Evolutionary conservation across 2,797 vertebrate species (phyloP).

Genomic region (Sebastes ruberrimus): DNA sequence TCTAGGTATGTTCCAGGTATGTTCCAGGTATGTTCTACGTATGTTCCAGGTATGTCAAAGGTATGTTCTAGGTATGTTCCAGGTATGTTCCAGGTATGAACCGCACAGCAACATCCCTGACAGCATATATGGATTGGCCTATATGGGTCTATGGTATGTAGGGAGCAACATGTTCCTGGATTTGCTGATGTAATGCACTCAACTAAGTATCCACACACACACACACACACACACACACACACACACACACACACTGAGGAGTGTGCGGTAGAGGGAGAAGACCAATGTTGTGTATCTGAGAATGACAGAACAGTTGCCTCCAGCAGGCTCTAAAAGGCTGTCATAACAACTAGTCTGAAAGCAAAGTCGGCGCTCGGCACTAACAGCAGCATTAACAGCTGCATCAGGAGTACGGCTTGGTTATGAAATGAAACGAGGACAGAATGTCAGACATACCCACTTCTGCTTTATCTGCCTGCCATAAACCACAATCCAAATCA

Average conservation of each 20-base stretch:
- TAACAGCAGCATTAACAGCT: conserved; percentile 45
- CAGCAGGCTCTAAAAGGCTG: conserved; percentile 56
- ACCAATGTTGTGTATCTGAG: conserved; percentile 39
- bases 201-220: neutral
- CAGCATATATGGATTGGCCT: too few species aligned
- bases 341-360: conserved; percentile 59
- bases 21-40: fast-evolving
- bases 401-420: conserved; percentile 3
- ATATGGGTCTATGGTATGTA: neutral
- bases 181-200: neutral
- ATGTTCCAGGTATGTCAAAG: too few species aligned
- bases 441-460: conserved; percentile 31
- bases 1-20: too few species aligned
- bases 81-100: too few species aligned
- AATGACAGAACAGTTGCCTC: conserved; percentile 61
- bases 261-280: neutral
- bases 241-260: neutral
- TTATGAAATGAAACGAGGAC: conserved; percentile 41
- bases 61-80: too few species aligned
- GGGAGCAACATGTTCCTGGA: neutral
- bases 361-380: conserved; percentile 15
- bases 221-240: neutral
- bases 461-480: conserved; percentile 2
- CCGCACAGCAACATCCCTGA: too few species aligned
- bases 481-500: neutral